Percentiles rank a stretch among this genome's conserved stretches.
These are phyloP conservation scores for Gymnothorax javanicus DNA, from an alignment of 2,797 vertebrate genomes.

Conservation along the genomic window DNA sequence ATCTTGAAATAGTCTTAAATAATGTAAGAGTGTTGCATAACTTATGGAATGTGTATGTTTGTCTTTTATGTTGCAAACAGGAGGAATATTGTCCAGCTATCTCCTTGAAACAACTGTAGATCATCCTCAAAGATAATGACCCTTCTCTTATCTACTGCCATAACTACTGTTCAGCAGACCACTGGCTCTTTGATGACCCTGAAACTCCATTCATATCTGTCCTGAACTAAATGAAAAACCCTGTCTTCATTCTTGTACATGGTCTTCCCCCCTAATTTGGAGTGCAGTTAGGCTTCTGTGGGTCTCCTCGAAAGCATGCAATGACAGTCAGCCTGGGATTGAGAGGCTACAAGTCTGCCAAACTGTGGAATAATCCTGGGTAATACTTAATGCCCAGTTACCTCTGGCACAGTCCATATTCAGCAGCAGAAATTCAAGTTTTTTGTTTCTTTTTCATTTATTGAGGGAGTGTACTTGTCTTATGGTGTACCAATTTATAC, in stretches of 20 bases:
- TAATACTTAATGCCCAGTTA: neutral
- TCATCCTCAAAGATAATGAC: conserved; percentile 12
- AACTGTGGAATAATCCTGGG: too few relatives aligned
- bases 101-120: neutral
- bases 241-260: neutral
- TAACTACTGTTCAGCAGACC: neutral
- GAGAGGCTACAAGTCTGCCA: too few relatives aligned
- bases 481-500: neutral
- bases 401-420: neutral
- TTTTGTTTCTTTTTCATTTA: neutral
- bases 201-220: neutral
- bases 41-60: neutral
- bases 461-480: neutral
- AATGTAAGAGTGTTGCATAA: neutral
- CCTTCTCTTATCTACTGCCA: conserved; percentile 8
- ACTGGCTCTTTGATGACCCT: neutral
- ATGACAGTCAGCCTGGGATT: too few relatives aligned
- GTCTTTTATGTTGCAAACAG: neutral
- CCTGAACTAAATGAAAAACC: neutral
- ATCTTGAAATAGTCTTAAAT: neutral
- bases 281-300: neutral
- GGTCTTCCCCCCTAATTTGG: neutral
- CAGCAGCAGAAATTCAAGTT: neutral
- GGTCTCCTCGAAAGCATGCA: too few relatives aligned
- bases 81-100: neutral